A percentile compares a stretch with the other conserved stretches of the same genome.
Evolutionary conservation across 2,888 invertebrate species (phyloP).

Genomic region (Cristatella mucedo): DNA sequence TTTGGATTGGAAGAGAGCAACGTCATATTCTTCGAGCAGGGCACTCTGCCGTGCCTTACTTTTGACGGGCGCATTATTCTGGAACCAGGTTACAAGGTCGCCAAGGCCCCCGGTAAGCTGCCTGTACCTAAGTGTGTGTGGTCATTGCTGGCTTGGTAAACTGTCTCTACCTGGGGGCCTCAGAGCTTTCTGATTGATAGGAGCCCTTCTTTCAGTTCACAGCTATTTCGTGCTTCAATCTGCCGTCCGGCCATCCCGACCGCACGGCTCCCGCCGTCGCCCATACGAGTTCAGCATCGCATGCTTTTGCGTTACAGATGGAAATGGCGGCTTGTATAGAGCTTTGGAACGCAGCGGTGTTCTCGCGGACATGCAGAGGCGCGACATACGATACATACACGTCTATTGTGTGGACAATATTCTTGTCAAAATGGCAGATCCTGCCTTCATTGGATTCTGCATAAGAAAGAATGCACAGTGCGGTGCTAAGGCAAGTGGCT

Average conservation of each 20-base stretch:
- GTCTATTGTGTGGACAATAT: constrained; percentile 98
- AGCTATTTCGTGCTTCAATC: too few species aligned
- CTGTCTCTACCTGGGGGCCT: too few species aligned
- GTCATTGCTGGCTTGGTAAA: too few species aligned
- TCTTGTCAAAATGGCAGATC: constrained; percentile 90
- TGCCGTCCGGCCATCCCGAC: too few species aligned
- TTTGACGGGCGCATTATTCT: constrained; percentile 82
- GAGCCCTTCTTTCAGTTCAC: too few species aligned
- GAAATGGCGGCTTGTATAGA: constrained; percentile 45
- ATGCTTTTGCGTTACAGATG: constrained; percentile 39
- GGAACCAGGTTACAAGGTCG: constrained; percentile 57
- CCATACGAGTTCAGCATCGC: too few species aligned
- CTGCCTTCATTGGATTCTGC: constrained; percentile 85
- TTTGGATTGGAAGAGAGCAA: constrained; percentile 70
- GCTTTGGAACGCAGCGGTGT: constrained; percentile 41
- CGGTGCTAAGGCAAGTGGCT: constrained; percentile 88
- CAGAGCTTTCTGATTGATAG: too few species aligned
- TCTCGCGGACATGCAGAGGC: constrained; percentile 57
- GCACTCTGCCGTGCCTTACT: constrained; percentile 78
- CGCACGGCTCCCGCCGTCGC: too few species aligned
- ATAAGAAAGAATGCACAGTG: constrained; percentile 74
- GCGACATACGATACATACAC: constrained; percentile 74
- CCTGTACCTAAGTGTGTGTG: too few species aligned
- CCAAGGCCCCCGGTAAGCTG: constrained; percentile 68
- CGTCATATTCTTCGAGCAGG: constrained; percentile 76